phyloP scores from a whole-genome alignment of 2,888 invertebrate genomes.

The Eilema sororculum region DNA sequence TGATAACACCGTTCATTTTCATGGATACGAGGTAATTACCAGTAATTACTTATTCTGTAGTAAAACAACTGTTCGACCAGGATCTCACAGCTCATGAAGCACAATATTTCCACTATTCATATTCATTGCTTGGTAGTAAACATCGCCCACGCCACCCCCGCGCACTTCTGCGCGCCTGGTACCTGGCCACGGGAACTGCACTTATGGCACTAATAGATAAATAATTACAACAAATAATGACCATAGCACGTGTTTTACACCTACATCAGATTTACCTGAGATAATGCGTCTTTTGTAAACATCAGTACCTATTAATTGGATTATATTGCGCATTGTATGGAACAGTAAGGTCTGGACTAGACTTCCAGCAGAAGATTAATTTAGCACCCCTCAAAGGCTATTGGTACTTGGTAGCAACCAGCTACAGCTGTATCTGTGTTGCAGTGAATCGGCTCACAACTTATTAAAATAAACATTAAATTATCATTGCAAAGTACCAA shows the following conservation, averaged over 20 bases:
- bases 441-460: too few species aligned
- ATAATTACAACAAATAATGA: conserved; percentile 37
- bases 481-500: too few species aligned
- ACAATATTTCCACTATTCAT: conserved; percentile 39
- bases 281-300: conserved; percentile 13
- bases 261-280: conserved; percentile 30
- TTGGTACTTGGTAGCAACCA: too few species aligned
- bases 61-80: neutral
- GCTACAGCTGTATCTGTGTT: too few species aligned
- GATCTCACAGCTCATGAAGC: conserved; percentile 10
- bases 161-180: conserved; percentile 39
- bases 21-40: too few species aligned
- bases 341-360: too few species aligned
- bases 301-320: neutral
- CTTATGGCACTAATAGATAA: conserved; percentile 27
- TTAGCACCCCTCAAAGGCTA: too few species aligned
- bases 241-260: conserved; percentile 36
- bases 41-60: neutral
- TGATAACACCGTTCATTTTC: too few species aligned
- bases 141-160: conserved; percentile 51
- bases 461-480: too few species aligned
- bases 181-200: conserved; percentile 34
- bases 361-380: too few species aligned
- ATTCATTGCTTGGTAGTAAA: conserved; percentile 38
- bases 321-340: conserved; percentile 23